phyloP scores from a whole-genome alignment of 2,113 vertebrate genomes.

The Columba livia region DNA sequence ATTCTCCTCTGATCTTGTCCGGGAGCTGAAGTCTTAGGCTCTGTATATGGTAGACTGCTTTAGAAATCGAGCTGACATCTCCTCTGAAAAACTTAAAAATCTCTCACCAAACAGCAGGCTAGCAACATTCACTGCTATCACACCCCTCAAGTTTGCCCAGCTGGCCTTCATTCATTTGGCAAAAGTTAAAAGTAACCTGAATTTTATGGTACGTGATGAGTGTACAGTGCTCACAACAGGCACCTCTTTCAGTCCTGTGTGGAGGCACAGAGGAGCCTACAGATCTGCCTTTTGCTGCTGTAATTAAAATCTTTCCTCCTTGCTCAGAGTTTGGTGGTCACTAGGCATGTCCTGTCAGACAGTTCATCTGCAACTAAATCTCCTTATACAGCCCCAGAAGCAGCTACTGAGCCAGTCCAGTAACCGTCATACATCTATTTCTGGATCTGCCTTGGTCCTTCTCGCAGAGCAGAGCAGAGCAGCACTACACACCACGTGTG shows the following conservation, averaged over 20 bases:
- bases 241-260: accelerated
- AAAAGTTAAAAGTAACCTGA: neutral
- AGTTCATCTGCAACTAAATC: neutral
- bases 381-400: neutral
- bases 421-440: neutral
- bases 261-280: neutral
- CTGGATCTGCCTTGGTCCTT: neutral
- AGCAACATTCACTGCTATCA: neutral
- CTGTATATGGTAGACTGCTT: neutral
- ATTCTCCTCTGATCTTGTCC: neutral
- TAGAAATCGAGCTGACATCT: neutral
- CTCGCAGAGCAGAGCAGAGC: neutral
- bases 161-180: neutral
- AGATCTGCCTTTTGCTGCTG: neutral
- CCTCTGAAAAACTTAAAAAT: neutral
- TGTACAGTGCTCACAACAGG: neutral
- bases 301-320: neutral
- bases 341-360: neutral
- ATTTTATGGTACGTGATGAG: accelerated
- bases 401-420: neutral
- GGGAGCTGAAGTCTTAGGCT: neutral
- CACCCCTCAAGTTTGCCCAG: neutral
- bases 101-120: neutral
- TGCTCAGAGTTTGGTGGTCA: neutral
- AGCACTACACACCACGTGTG: neutral